Conservation (phyloP, 2,113 vertebrate species). For the Atherinomorus stipes region DNA sequence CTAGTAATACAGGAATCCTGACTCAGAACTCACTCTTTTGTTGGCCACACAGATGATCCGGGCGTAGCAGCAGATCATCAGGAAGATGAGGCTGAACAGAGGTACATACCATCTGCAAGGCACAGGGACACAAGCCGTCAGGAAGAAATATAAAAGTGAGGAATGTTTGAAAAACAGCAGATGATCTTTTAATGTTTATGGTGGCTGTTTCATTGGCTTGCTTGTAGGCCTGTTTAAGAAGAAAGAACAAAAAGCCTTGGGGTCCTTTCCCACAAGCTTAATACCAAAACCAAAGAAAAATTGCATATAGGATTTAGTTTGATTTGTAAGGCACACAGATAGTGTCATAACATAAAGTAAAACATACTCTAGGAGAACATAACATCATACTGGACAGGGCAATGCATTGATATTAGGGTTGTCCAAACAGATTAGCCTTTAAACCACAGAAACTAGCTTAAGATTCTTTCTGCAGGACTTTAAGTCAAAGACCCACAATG, state of each 20-base stretch:
- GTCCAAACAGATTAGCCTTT: conserved; percentile 16
- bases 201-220: neutral
- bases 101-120: conserved; percentile 83
- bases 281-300: neutral
- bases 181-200: neutral
- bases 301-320: neutral
- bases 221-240: conserved; percentile 3
- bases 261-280: neutral
- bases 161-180: neutral
- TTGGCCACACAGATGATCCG: conserved; percentile 88
- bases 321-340: neutral
- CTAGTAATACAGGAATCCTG: neutral
- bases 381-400: conserved; percentile 13
- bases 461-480: conserved; percentile 9
- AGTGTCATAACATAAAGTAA: conserved; percentile 4
- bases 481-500: no score
- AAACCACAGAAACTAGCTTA: conserved; percentile 14
- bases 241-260: neutral
- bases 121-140: conserved; percentile 25
- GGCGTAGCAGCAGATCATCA: conserved; percentile 87
- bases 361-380: neutral
- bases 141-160: conserved; percentile 16
- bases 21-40: conserved; percentile 78
- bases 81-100: conserved; percentile 87
- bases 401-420: conserved; percentile 4